These are phyloP conservation scores for Crotalus tigris DNA, from an alignment of 2,113 vertebrate genomes.

Conservation along the genomic window DNA sequence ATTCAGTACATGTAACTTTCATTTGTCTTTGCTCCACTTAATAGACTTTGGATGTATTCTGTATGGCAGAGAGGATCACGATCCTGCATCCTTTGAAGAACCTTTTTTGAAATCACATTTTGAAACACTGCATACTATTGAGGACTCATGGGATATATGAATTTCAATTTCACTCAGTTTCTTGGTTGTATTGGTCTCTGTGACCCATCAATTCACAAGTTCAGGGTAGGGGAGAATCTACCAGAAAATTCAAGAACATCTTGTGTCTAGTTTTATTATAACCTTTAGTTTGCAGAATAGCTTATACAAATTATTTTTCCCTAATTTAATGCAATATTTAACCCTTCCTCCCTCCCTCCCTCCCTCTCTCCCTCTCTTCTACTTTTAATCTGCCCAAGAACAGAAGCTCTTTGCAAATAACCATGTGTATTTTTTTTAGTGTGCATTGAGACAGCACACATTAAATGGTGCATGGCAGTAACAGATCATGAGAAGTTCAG, in stretches of 20 bases:
- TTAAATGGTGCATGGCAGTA: neutral
- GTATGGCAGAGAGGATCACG: neutral
- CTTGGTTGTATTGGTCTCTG: neutral
- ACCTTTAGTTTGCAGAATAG: neutral
- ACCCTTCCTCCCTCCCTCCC: too few species aligned
- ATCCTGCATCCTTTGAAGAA: neutral
- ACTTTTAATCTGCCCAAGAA: neutral
- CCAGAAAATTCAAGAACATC: neutral
- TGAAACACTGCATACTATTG: neutral
- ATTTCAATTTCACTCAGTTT: neutral
- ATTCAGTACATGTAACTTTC: neutral
- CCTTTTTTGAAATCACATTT: neutral
- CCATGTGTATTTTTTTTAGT: neutral
- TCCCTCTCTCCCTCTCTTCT: neutral
- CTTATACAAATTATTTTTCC: neutral
- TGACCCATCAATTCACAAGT: neutral
- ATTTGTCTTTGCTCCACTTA: neutral
- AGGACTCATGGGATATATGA: neutral
- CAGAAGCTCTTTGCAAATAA: neutral
- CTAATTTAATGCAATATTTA: neutral
- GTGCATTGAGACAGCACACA: neutral
- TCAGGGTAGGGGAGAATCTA: neutral
- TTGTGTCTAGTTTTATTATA: neutral
- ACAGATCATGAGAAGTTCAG: neutral
- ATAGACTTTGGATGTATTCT: neutral